Base-by-base conservation (phyloP, 2,888 invertebrate genomes). In the Platycheirus rosarum region DNA sequence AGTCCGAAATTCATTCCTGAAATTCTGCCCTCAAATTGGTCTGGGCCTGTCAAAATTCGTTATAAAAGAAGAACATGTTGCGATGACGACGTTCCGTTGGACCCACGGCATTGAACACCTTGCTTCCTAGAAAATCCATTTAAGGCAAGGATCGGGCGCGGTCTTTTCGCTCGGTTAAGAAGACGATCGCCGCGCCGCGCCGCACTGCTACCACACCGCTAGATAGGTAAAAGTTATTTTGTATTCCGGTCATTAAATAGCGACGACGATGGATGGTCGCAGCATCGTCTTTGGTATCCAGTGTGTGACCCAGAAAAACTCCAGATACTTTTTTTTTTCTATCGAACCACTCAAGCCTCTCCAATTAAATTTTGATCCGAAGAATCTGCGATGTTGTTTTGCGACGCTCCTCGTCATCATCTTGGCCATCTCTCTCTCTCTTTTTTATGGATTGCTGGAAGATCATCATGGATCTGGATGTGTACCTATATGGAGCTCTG, bases 281-380 rank as follows among this genome's bases (percentile, higher is more conserved):
- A n/a, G 1, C 26, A 37, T 69, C 66, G 60, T 74, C 48, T 20
- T 42, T 16, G 16, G 18, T 16, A n/a, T 49, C 11, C 55, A 44
- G 8, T 68, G 55, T 66, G 80, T 80, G 80, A 75, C 75, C 75
- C 75, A 75, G 65, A 80, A 80, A 63, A 63, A 42, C 6, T 44
- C 5, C 29, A 18, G 9, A n/a, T 35, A n/a, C 40, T 55, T 69
- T n/a, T 49, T 14, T 26, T 48, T 14, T 55, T 37, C 13, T 63
- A 53, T 55, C 20, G 37, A 29, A 70, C 32, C 53, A 16, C 29
- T 53, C 35, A 44, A 63, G 42, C 29, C 37, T 18, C 80, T 60
- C 77, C 82, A 82, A 82, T 82, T 82, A 82, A 82, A 63, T 49
- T 60, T n/a, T 69, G 57, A 75, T 80, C 75, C 26, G 44, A 65